These are phyloP conservation scores for Paedocypris micromegethes DNA, from an alignment of 2,797 vertebrate genomes.

Conservation along the genomic window DNA sequence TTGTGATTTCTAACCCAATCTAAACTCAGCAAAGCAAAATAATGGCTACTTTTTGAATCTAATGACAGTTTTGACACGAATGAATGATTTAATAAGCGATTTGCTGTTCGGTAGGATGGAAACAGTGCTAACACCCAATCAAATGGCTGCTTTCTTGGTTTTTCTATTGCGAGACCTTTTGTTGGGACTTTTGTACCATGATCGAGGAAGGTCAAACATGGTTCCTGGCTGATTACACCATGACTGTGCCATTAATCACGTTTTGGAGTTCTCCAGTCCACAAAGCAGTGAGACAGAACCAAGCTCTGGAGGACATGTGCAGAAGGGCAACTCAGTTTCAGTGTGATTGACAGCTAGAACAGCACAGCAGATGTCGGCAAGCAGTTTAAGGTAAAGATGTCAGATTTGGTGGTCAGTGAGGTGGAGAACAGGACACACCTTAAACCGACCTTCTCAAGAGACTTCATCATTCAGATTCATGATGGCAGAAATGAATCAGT, in stretches of 20 bases:
- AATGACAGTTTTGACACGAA: too few species aligned
- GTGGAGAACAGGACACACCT: not conserved
- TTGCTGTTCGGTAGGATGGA: too few species aligned
- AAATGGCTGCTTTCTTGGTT: conserved; percentile 15
- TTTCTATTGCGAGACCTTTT: conserved; percentile 27
- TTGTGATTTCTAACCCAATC: too few species aligned
- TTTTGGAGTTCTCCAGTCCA: conserved; percentile 27
- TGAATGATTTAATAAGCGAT: too few species aligned
- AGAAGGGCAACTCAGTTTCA: conserved; percentile 18
- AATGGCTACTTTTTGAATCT: too few species aligned
- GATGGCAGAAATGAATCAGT: too few species aligned
- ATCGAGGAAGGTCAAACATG: conserved; percentile 35
- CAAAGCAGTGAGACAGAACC: conserved; percentile 41
- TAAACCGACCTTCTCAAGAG: not conserved
- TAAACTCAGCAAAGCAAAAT: too few species aligned
- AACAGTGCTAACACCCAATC: conserved; percentile 1
- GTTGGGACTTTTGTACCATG: conserved; percentile 25
- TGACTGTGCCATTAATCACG: conserved; percentile 40
- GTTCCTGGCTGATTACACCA: conserved; percentile 35
- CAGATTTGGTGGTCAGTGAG: not conserved
- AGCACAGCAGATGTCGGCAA: conserved; percentile 33
- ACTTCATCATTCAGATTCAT: too few species aligned
- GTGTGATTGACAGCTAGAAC: conserved; percentile 35
- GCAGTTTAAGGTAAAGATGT: conserved; percentile 14
- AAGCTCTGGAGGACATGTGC: conserved; percentile 15